Conservation (phyloP, 2,113 vertebrate genomes). For the Gobiocypris rarus region DNA sequence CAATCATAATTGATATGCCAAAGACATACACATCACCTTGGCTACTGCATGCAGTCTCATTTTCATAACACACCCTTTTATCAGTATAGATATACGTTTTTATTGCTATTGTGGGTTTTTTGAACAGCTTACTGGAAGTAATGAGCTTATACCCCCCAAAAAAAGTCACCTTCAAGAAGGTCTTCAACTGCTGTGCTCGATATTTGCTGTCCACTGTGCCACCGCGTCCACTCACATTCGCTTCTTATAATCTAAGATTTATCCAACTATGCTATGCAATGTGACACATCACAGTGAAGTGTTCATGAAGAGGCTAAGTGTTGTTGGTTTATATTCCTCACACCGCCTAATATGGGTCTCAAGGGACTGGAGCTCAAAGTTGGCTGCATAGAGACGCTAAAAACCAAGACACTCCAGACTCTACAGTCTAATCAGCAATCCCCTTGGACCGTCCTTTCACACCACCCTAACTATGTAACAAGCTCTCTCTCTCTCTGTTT, state of each 20-base stretch:
- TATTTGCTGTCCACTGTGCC: neutral
- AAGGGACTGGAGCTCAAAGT: conserved; percentile 25
- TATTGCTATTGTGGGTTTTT: neutral
- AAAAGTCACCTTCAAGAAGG: neutral
- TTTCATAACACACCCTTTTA: conserved; percentile 22
- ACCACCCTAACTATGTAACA: conserved; percentile 3
- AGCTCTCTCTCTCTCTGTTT: neutral
- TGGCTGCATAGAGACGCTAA: conserved; percentile 9
- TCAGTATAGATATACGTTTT: conserved; percentile 19
- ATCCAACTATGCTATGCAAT: neutral
- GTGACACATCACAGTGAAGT: conserved; percentile 16
- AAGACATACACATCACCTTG: conserved; percentile 28
- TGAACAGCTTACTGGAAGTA: neutral
- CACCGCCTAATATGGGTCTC: neutral
- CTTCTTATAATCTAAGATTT: neutral
- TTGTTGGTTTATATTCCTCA: conserved; percentile 18
- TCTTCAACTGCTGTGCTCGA: neutral
- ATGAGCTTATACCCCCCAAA: neutral
- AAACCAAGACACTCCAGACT: conserved; percentile 34
- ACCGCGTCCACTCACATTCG: neutral
- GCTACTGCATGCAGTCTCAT: conserved; percentile 36
- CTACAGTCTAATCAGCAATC: conserved; percentile 40
- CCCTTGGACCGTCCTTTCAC: conserved; percentile 41
- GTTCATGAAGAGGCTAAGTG: conserved; percentile 1
- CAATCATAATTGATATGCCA: conserved; percentile 18